Percentiles rank a stretch among this genome's conserved stretches.
Evolutionary conservation across 2,888 invertebrate species (phyloP).

Genomic region (Cataglyphis altisquamis): DNA sequence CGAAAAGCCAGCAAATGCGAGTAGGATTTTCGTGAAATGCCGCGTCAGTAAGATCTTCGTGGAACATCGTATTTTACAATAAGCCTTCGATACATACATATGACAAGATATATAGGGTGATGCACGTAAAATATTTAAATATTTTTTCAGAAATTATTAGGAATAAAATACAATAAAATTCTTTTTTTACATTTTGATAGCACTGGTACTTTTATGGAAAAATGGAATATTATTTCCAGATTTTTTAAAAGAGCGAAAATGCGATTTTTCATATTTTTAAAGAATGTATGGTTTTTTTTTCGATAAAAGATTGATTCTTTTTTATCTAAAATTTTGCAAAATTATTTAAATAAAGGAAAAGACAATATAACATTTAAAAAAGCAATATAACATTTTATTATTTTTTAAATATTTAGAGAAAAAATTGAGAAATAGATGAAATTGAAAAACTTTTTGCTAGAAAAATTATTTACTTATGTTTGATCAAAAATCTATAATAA

Average conservation of each 20-base stretch:
- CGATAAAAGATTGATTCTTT: background rate
- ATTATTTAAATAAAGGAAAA: background rate
- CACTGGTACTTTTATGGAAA: background rate
- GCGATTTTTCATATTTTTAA: background rate
- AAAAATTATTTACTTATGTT: background rate
- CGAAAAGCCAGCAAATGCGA: slow-evolving; percentile 18
- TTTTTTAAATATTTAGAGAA: background rate
- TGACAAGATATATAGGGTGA: background rate
- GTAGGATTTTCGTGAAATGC: slow-evolving; percentile 12
- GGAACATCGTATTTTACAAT: slow-evolving; percentile 16
- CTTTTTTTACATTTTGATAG: slow-evolving; percentile 1
- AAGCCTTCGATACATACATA: background rate
- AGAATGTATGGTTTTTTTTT: background rate
- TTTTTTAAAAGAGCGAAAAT: background rate
- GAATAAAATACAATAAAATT: background rate
- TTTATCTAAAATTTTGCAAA: background rate
- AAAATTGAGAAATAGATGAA: background rate
- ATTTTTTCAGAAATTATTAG: slow-evolving; percentile 11
- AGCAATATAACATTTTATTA: background rate
- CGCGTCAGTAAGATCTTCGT: background rate
- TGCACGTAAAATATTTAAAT: background rate
- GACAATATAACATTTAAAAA: too few relatives aligned
- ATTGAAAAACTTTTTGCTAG: background rate
- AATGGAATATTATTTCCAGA: background rate
- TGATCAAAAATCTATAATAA: background rate